A percentile compares a stretch with the other conserved stretches of the same genome.
phyloP scores from a whole-genome alignment of 2,888 invertebrate genomes.

The Diploptera punctata region DNA sequence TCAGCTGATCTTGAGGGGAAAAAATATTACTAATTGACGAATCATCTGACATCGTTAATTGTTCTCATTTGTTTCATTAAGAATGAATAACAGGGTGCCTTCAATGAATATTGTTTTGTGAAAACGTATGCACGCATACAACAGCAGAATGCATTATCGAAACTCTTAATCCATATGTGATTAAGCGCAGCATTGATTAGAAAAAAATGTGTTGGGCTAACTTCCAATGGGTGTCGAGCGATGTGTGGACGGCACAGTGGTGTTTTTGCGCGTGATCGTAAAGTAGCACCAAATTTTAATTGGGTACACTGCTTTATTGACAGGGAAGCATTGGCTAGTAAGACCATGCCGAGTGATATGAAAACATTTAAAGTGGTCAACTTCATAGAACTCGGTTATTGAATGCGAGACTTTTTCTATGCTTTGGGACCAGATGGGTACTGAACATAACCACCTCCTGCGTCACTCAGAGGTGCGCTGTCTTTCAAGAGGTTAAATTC shows the following conservation, averaged over 20 bases:
- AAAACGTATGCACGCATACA: too few relatives aligned
- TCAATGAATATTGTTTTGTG: background rate
- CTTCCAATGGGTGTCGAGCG: background rate
- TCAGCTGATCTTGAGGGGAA: too few relatives aligned
- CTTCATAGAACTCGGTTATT: too few relatives aligned
- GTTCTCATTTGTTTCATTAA: background rate
- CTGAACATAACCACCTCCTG: background rate
- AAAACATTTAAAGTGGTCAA: background rate
- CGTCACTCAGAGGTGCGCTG: slow-evolving; percentile 15
- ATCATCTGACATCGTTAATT: background rate
- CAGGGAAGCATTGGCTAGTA: background rate
- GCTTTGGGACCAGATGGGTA: background rate
- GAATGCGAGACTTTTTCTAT: too few relatives aligned
- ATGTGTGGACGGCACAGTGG: background rate
- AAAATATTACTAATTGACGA: too few relatives aligned
- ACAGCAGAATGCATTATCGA: too few relatives aligned
- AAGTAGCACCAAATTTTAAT: background rate
- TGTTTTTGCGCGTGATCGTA: background rate
- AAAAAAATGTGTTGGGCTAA: background rate
- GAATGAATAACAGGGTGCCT: background rate
- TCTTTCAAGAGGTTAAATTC: background rate
- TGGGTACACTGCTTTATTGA: slow-evolving; percentile 26
- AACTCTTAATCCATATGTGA: too few relatives aligned
- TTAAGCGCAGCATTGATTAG: too few relatives aligned
- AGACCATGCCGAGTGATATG: background rate